Evolutionary conservation across 2,797 vertebrate genomes (phyloP).

Genomic region (Urosaurus nigricauda): DNA sequence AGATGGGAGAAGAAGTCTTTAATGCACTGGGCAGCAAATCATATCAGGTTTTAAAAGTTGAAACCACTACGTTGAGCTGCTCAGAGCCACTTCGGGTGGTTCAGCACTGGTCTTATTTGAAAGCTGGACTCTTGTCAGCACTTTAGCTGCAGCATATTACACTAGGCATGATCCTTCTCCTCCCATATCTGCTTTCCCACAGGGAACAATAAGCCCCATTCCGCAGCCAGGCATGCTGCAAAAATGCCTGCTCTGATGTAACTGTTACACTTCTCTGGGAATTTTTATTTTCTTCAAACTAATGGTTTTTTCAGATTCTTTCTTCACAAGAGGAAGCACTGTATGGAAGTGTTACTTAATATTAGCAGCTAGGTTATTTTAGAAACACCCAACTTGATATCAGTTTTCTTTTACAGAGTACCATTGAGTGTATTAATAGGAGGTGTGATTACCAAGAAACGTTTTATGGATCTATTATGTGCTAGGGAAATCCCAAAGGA

Average conservation of each 20-base stretch:
- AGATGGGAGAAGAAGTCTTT: background rate
- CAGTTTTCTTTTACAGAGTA: background rate
- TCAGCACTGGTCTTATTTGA: background rate
- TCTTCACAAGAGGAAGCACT: conserved; percentile 31
- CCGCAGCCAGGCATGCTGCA: background rate
- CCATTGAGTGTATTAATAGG: background rate
- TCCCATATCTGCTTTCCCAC: background rate
- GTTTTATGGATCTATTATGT: background rate
- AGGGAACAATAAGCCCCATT: background rate
- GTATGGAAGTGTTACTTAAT: conserved; percentile 32
- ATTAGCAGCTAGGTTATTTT: conserved; percentile 39
- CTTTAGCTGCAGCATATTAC: background rate
- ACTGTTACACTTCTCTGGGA: background rate
- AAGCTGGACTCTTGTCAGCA: background rate
- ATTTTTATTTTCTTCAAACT: background rate
- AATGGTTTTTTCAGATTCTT: background rate
- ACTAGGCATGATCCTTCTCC: background rate
- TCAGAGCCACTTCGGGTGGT: background rate
- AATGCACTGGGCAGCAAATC: too few relatives aligned
- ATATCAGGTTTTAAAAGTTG: background rate
- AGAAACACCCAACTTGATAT: conserved; percentile 20
- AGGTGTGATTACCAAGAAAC: background rate
- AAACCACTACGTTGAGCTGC: background rate
- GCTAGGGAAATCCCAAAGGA: background rate
- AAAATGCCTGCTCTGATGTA: conserved; percentile 13